Evolutionary conservation across 1,140 invertebrate species (phyloP), one percentile per base, ranked within the genome.

Genomic region (Spodoptera frugiperda): DNA sequence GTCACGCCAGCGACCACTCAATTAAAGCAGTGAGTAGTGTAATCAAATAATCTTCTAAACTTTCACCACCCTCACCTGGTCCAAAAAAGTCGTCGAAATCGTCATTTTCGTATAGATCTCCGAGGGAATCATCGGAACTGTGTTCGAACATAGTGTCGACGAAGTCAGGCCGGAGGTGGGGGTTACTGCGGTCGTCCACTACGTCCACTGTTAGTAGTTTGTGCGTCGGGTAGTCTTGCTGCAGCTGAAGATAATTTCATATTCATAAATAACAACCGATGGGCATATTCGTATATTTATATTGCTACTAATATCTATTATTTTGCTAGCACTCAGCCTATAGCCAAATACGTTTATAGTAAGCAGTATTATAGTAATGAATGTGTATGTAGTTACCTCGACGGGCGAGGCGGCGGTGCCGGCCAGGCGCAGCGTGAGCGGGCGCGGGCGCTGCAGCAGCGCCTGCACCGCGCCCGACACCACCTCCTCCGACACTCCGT

Each of bases 141-240:
- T 89, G 82, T 0, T 89, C 86, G 63, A 86, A 87, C 12, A 88
- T 77, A 19, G 70, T 72, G 54, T 91, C 90, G 1, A 88, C 82
- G 76, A 91, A 91, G 80, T 91, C 89, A 0, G 89, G 86, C 14
- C 90, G 76, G 53, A 91, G 71, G 65, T 89, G 86, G 0, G 85
- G 87, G 61, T 89, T 87, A 82, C 91, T 87, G 65, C 81, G 86
- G 79, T 91, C 89, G 6, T 91, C 86, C 5, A 77, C 21, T 14
- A 85, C 17, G 77, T 91, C 79, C 44, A 93, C 80, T 0, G 67
- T 82, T 49, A 93, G 77, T 49, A 89, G 75, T 57, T 83, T 83
- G 78, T 91, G 91, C 0, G 30, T 70, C 0, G 81, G 80, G 4
- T 39, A 33, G 9, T 81, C 78, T 73, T 81, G 46, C 12, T 70